Base-by-base conservation (phyloP, 2,797 vertebrate species). In the Coregonus ussuriensis region DNA sequence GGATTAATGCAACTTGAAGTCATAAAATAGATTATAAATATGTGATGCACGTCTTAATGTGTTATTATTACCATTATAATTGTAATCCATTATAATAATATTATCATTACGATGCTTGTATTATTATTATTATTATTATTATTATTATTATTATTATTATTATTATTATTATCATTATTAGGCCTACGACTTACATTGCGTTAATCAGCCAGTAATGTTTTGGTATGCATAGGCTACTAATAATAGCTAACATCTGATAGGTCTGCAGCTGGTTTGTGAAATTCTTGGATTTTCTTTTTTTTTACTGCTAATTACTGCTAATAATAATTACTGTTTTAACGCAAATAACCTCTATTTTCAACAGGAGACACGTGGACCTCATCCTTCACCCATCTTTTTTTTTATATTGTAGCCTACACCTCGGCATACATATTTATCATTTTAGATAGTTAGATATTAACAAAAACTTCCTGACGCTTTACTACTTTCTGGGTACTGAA, bases 141-240 rank as follows among this genome's bases (percentile, higher is more conserved):
- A 56, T 14, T 14, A 14, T n/a, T 62, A 31, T 81, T 63, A 31
- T 47, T 65, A 59, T 31, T 69, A 25, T 14, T 13, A 15, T 6
- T 71, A 69, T 78, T n/a, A 59, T 15, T 15, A 59, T 15, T 37
- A 31, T 69, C 67, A 66, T 76, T 73, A 29, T 33, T 73, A 13
- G 65, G 21, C 18, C 29, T 25, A 63, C 9, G 21, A 63, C 13
- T 63, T 63, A 29, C 41, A 63, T 63, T 29, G 11, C n/a, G 9
- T 25, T 63, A 25, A 59, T 59, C 9, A 63, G 11, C 2, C 59
- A 63, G 59, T 13, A 2, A 29, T 63, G 6, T n/a, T 13, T 11
- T 25, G 21, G 21, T 63, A 62, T 63, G 7, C 18, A 59, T 59
- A 3, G 9, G 9, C 41, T 47, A 47, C 41, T 13, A 47, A 11